phyloP scores from a whole-genome alignment of 2,113 vertebrate species.

The Mesembrinibis cayennensis region DNA sequence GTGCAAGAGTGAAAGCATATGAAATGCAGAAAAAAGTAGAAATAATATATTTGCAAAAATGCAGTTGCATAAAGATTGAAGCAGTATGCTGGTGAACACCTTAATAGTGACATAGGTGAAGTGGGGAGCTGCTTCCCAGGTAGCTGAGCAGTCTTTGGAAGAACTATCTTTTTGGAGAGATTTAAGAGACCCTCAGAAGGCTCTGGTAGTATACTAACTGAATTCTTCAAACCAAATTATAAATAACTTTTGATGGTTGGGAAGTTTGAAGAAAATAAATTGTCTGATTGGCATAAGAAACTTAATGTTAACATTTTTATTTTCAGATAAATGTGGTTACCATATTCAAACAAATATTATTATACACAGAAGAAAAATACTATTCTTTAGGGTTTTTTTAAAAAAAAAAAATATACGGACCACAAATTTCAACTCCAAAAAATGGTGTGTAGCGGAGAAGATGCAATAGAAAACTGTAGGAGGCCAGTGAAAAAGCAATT shows the following conservation, averaged over 20 bases:
- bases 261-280: neutral
- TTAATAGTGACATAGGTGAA: neutral
- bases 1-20: neutral
- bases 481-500: neutral
- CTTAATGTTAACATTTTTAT: neutral
- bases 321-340: neutral
- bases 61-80: neutral
- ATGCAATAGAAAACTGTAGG: neutral
- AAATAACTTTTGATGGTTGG: neutral
- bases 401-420: neutral
- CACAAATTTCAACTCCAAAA: neutral
- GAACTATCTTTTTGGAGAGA: neutral
- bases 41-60: neutral
- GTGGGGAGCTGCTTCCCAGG: neutral
- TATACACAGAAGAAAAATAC: neutral
- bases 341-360: neutral
- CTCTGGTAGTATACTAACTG: neutral
- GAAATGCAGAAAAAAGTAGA: neutral
- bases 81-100: neutral
- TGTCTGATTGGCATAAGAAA: neutral
- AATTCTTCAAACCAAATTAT: neutral
- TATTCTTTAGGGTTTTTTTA: neutral
- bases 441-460: neutral
- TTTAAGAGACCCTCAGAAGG: neutral
- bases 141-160: neutral